These are phyloP conservation scores for Alectura lathami DNA, from an alignment of 2,113 vertebrate species.

Conservation along the genomic window DNA sequence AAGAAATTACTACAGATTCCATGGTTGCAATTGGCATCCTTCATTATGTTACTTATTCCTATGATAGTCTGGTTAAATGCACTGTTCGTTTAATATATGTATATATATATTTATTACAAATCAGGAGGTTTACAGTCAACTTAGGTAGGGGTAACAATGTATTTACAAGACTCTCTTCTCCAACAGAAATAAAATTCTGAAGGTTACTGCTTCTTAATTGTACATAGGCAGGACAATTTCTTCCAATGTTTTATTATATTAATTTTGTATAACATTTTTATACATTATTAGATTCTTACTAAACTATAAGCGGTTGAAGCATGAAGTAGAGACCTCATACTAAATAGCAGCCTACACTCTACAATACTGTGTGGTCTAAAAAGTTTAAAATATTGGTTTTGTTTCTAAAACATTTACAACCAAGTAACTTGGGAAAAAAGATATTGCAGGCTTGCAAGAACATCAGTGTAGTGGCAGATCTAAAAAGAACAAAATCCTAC, in stretches of 20 bases:
- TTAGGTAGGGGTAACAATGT: neutral
- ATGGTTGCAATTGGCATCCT: neutral
- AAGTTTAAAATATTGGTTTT: neutral
- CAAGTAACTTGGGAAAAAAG: neutral
- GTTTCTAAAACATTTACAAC: neutral
- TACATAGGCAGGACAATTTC: constrained; percentile 50
- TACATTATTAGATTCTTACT: constrained; percentile 48
- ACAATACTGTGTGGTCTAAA: neutral
- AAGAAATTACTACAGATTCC: neutral
- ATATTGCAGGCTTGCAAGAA: neutral
- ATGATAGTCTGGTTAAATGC: neutral
- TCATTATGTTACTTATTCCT: neutral
- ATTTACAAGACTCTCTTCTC: constrained; percentile 24
- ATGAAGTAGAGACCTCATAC: neutral
- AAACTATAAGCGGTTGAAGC: constrained; percentile 8
- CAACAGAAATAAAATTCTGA: constrained; percentile 41
- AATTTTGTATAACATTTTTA: constrained; percentile 59
- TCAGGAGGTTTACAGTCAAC: neutral
- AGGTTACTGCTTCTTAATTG: constrained; percentile 43
- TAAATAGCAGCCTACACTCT: neutral
- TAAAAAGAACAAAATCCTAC: neutral
- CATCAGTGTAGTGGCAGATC: neutral
- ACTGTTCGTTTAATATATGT: neutral
- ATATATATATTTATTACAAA: neutral
- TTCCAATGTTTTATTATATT: constrained; percentile 54